Conservation (phyloP, 1,140 invertebrate species). For the Pteromalus puparum region DNA sequence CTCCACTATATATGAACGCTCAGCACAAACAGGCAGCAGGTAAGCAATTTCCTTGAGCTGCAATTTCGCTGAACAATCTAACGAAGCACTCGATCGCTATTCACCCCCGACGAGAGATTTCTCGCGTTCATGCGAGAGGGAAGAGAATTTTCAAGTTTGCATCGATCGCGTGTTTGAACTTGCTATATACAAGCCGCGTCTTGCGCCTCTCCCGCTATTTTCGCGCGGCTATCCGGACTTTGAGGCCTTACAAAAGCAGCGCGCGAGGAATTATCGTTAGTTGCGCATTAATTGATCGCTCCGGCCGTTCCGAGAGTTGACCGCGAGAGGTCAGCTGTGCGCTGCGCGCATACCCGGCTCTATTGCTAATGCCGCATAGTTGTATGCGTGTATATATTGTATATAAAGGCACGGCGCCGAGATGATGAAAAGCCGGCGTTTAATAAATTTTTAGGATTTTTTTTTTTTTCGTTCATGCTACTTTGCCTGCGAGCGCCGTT, state of each 20-base stretch:
- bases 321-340: background rate
- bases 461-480: too few species aligned
- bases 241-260: background rate
- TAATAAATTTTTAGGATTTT: background rate
- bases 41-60: background rate
- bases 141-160: background rate
- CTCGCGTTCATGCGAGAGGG: background rate
- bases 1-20: background rate
- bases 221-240: background rate
- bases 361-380: background rate
- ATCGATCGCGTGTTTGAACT: background rate
- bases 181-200: background rate
- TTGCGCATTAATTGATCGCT: constrained; percentile 6
- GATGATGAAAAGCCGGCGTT: background rate
- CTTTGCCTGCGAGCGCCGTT: background rate
- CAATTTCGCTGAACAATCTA: background rate
- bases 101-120: background rate
- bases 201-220: background rate
- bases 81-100: background rate
- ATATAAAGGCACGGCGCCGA: too few species aligned
- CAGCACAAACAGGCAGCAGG: background rate
- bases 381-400: background rate
- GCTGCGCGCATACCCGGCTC: background rate
- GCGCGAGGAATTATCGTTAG: background rate
- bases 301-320: background rate